phyloP scores from a whole-genome alignment of 2,113 vertebrate species.

The Erinaceus europaeus region DNA sequence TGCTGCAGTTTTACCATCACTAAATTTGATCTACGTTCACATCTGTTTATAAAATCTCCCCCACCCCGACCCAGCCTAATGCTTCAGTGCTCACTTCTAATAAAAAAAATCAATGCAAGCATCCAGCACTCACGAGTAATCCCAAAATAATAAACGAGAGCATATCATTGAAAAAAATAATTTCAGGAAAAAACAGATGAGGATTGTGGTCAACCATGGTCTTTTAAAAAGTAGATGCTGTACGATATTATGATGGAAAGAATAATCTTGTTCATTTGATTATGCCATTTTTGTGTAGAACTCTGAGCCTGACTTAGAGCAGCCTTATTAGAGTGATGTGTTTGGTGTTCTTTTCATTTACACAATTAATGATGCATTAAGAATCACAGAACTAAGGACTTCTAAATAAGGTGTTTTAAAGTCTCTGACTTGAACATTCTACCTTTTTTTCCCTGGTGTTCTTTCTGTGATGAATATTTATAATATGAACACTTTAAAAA shows the following conservation, averaged over 20 bases:
- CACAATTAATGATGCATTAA: background rate
- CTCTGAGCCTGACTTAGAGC: background rate
- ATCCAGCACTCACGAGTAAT: constrained; percentile 63
- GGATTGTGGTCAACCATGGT: constrained; percentile 32
- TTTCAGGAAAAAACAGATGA: constrained; percentile 63
- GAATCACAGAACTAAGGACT: constrained; percentile 14
- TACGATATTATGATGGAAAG: background rate
- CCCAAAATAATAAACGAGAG: constrained; percentile 56
- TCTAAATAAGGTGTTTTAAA: constrained; percentile 12
- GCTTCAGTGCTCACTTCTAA: constrained; percentile 64
- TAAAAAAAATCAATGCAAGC: constrained; percentile 69
- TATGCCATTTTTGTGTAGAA: constrained; percentile 12
- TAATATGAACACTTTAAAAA: constrained; percentile 18
- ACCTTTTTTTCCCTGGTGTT: constrained; percentile 6
- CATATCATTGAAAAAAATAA: constrained; percentile 63
- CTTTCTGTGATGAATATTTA: constrained; percentile 16
- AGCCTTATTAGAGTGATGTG: background rate
- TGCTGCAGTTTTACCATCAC: background rate
- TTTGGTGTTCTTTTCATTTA: background rate
- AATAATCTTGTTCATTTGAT: constrained; percentile 26
- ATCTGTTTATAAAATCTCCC: constrained; percentile 62
- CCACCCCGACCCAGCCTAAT: constrained; percentile 34
- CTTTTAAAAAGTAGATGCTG: constrained; percentile 6
- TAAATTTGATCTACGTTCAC: constrained; percentile 58
- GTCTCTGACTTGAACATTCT: constrained; percentile 21